Percentiles rank a stretch among this genome's conserved stretches.
Conservation (phyloP, 2,113 vertebrate genomes). For the Salvator merianae region DNA sequence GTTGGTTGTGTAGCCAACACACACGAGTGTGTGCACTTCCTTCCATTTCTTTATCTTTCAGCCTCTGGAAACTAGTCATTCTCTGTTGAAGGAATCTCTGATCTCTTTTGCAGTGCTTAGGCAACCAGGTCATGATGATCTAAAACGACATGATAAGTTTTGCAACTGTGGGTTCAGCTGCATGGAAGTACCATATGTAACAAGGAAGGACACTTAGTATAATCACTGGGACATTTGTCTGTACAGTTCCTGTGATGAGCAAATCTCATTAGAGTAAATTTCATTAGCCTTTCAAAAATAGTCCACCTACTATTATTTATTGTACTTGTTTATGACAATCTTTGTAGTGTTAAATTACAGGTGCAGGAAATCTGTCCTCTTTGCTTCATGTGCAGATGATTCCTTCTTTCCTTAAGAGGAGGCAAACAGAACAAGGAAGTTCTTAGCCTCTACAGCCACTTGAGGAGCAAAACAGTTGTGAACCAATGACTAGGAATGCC, state of each 20-base stretch:
- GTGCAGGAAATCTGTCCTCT: too few relatives aligned
- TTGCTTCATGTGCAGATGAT: too few relatives aligned
- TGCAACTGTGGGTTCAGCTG: slow-evolving; percentile 33
- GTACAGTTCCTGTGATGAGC: not conserved
- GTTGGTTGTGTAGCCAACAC: not conserved
- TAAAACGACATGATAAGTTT: slow-evolving; percentile 40
- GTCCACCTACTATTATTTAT: not conserved
- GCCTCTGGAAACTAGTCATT: not conserved
- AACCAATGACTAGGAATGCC: too few relatives aligned
- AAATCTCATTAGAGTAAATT: not conserved
- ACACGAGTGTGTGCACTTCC: not conserved
- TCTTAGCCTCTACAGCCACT: too few relatives aligned
- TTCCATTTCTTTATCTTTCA: not conserved
- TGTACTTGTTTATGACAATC: not conserved
- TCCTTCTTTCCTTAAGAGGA: too few relatives aligned
- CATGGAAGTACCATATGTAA: not conserved
- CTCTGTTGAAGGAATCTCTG: slow-evolving; percentile 7
- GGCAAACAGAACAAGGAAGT: too few relatives aligned
- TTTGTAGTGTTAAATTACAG: not conserved
- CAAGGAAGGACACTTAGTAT: not conserved
- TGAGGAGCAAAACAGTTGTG: too few relatives aligned
- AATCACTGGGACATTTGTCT: rapidly evolving
- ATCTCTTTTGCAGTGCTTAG: slow-evolving; percentile 16
- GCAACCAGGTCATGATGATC: not conserved
- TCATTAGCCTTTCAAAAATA: too few relatives aligned